A percentile compares a stretch with the other conserved stretches of the same genome.
Conservation (phyloP, 2,888 invertebrate genomes). For the Eristalis tenax region DNA sequence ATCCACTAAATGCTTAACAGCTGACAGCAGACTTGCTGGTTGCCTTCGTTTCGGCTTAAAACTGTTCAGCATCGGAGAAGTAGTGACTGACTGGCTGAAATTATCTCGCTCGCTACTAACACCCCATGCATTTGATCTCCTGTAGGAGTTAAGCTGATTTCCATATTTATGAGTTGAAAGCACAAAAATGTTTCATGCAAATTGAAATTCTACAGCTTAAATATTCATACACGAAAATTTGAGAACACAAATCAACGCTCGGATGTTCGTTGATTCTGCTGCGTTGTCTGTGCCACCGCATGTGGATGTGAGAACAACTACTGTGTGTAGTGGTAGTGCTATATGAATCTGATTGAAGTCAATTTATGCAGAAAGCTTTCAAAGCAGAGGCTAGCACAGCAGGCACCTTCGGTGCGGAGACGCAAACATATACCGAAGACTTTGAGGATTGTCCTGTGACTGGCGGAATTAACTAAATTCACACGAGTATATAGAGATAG, state of each 20-base stretch:
- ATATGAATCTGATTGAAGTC: conserved; percentile 17
- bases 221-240: conserved; percentile 58
- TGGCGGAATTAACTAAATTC: not conserved
- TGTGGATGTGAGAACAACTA: not conserved
- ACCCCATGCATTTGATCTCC: conserved; percentile 35
- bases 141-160: conserved; percentile 41
- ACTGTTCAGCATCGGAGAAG: not conserved
- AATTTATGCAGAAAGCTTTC: conserved; percentile 24
- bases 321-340: not conserved
- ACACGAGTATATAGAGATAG: not conserved
- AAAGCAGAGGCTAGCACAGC: not conserved
- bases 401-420: not conserved
- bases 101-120: conserved; percentile 29
- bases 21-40: conserved; percentile 7
- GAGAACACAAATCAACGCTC: conserved; percentile 45
- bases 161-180: conserved; percentile 53
- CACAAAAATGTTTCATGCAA: conserved; percentile 58
- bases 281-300: not conserved
- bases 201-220: conserved; percentile 58
- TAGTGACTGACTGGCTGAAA: conserved; percentile 7
- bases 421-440: not conserved
- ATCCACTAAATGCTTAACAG: conserved; percentile 44
- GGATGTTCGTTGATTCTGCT: conserved; percentile 7
- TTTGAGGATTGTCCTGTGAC: not conserved
- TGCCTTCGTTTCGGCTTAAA: not conserved